phyloP scores from a whole-genome alignment of 2,888 invertebrate genomes.

The Agonopterix subpropinquella region DNA sequence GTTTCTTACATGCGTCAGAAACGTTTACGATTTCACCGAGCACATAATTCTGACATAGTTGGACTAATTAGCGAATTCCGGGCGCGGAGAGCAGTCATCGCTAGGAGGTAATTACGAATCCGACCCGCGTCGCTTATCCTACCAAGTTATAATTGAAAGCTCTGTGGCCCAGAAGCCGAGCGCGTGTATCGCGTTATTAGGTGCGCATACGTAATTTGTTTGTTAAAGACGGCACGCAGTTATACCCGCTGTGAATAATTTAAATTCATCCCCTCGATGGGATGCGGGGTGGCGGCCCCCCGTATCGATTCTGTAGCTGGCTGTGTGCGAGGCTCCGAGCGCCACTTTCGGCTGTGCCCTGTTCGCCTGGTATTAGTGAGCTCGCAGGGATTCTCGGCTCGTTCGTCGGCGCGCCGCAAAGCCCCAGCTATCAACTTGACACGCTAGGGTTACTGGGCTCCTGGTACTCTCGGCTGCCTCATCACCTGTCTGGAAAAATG shows the following conservation, averaged over 20 bases:
- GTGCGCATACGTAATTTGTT: conserved; percentile 74
- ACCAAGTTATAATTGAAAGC: conserved; percentile 70
- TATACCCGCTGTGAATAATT: conserved; percentile 74
- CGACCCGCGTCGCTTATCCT: conserved; percentile 56
- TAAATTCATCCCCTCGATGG: conserved; percentile 69
- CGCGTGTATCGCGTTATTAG: conserved; percentile 67
- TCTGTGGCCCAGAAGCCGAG: conserved; percentile 56
- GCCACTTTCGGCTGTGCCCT: conserved; percentile 46
- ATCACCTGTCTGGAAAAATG: conserved; percentile 1
- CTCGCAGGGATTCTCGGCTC: conserved; percentile 49
- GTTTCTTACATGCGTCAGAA: too few species aligned
- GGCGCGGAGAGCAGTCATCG: conserved; percentile 33
- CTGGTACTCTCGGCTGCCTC: conserved; percentile 9
- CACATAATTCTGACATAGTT: conserved; percentile 37
- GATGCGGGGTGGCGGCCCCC: conserved; percentile 43
- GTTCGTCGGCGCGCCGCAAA: conserved; percentile 59
- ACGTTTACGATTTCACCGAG: background rate
- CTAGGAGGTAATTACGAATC: conserved; percentile 58
- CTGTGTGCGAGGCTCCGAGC: conserved; percentile 31
- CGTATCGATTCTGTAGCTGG: conserved; percentile 50
- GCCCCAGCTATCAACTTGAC: conserved; percentile 50
- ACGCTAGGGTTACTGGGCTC: conserved; percentile 34
- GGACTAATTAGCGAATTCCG: conserved; percentile 43
- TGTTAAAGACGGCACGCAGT: conserved; percentile 74
- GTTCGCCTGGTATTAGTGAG: conserved; percentile 51